phyloP scores from a whole-genome alignment of 92 coral and sea anemone species.

The Phenganax stokvisi region DNA sequence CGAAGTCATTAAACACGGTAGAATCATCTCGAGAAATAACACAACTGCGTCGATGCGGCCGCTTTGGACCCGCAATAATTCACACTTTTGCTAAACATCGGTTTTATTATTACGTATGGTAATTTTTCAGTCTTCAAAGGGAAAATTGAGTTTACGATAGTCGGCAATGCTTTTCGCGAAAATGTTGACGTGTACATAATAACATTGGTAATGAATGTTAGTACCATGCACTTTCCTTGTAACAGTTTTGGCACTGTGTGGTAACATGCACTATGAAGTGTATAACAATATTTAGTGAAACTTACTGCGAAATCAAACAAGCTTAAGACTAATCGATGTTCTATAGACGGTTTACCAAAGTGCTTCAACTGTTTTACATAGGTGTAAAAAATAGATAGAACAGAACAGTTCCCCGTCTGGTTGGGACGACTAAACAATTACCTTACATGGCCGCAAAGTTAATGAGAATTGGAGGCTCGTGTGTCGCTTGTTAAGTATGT shows the following conservation, averaged over 20 bases:
- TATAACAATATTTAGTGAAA: background rate
- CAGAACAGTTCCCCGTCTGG: no score
- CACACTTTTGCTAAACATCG: slow-evolving; percentile 24
- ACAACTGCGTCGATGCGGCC: slow-evolving; percentile 10
- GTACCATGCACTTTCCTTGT: no score
- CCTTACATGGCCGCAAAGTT: background rate
- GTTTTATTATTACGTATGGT: slow-evolving; percentile 3
- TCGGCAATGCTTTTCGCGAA: no score
- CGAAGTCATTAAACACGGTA: slow-evolving; percentile 10
- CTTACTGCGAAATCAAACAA: background rate
- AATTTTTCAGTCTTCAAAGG: background rate
- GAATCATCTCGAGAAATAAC: background rate
- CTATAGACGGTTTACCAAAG: background rate
- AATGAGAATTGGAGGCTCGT: background rate
- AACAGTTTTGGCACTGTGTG: background rate
- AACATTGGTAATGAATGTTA: no score
- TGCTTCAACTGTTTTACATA: no score
- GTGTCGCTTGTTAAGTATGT: background rate
- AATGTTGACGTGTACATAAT: no score
- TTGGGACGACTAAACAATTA: background rate
- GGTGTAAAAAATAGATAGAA: no score
- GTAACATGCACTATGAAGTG: background rate
- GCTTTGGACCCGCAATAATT: background rate
- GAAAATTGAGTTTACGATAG: no score
- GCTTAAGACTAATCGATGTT: background rate